Percentiles rank a stretch among this genome's conserved stretches.
Conservation (phyloP, 2,888 invertebrate species). For the Ichneumon xanthorius region DNA sequence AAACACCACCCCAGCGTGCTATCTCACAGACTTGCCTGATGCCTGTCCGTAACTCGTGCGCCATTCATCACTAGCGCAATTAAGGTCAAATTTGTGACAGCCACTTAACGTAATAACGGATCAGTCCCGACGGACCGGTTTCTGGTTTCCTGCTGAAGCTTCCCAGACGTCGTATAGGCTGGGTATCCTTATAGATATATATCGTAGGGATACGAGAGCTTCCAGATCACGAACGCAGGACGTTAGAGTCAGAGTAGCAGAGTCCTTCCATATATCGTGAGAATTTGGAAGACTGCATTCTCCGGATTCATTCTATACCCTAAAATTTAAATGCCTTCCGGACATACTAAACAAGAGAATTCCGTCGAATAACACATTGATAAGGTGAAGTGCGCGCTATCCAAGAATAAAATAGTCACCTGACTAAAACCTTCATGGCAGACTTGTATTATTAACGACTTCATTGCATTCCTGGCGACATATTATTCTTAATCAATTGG, state of each 20-base stretch:
- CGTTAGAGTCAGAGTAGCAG: neutral
- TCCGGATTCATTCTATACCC: neutral
- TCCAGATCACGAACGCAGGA: constrained; percentile 49
- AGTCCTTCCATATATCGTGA: constrained; percentile 35
- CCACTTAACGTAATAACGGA: constrained; percentile 81
- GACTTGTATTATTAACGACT: neutral
- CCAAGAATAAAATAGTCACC: neutral
- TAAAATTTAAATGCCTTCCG: neutral
- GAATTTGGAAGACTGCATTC: constrained; percentile 29
- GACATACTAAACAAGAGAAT: neutral
- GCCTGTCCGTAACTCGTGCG: constrained; percentile 69
- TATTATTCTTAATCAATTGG: too few relatives aligned
- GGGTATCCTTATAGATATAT: constrained; percentile 8
- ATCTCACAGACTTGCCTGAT: constrained; percentile 17
- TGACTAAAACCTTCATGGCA: neutral
- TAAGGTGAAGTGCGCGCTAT: neutral
- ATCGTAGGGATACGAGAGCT: constrained; percentile 39
- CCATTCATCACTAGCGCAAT: constrained; percentile 81
- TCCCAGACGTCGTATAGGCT: constrained; percentile 43
- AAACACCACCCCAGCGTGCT: constrained; percentile 48
- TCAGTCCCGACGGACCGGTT: constrained; percentile 74
- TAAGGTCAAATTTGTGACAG: constrained; percentile 82
- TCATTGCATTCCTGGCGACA: too few relatives aligned
- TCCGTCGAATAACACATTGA: neutral
- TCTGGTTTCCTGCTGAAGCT: constrained; percentile 69